Percentiles rank a stretch among this genome's conserved stretches.
Evolutionary conservation across 2,113 vertebrate genomes (phyloP).

Genomic region (Aphyosemion australe): DNA sequence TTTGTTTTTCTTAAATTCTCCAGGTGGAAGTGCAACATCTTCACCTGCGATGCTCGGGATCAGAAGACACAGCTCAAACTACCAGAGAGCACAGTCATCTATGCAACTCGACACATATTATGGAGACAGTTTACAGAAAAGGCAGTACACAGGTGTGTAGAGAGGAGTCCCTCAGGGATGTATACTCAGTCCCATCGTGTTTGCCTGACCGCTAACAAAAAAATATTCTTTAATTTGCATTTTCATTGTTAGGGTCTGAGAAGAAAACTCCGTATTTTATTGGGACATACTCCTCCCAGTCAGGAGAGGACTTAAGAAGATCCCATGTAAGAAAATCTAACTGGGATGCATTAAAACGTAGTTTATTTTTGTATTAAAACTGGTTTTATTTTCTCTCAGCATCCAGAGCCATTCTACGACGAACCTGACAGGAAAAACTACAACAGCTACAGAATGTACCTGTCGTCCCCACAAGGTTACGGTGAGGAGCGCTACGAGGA

Average conservation of each 20-base stretch:
- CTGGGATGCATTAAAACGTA: background rate
- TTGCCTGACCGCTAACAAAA: background rate
- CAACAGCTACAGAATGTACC: slow-evolving; percentile 90
- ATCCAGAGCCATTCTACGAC: slow-evolving; percentile 92
- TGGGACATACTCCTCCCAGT: slow-evolving; percentile 94
- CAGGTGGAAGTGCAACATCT: slow-evolving; percentile 95
- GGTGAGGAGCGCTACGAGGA: slow-evolving; percentile 92
- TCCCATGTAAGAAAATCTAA: slow-evolving; percentile 84
- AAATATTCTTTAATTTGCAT: background rate
- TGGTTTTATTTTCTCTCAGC: slow-evolving; percentile 69
- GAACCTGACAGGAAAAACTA: slow-evolving; percentile 91
- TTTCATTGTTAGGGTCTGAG: slow-evolving; percentile 85
- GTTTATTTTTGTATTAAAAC: background rate
- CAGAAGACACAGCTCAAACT: slow-evolving; percentile 88
- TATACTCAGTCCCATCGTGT: background rate
- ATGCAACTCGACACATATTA: slow-evolving; percentile 97
- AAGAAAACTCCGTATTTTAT: slow-evolving; percentile 96
- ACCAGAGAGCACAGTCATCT: slow-evolving; percentile 91
- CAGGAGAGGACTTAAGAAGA: slow-evolving; percentile 89
- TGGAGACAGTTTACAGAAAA: slow-evolving; percentile 89
- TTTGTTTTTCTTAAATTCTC: background rate
- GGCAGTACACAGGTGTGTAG: slow-evolving; percentile 85
- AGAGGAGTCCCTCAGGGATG: slow-evolving; percentile 9
- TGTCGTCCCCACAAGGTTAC: slow-evolving; percentile 93
- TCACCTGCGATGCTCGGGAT: slow-evolving; percentile 95